Evolutionary conservation across 2,113 vertebrate genomes (phyloP), one percentile per base, ranked within the genome.

Genomic region (Thryonomys swinderianus): DNA sequence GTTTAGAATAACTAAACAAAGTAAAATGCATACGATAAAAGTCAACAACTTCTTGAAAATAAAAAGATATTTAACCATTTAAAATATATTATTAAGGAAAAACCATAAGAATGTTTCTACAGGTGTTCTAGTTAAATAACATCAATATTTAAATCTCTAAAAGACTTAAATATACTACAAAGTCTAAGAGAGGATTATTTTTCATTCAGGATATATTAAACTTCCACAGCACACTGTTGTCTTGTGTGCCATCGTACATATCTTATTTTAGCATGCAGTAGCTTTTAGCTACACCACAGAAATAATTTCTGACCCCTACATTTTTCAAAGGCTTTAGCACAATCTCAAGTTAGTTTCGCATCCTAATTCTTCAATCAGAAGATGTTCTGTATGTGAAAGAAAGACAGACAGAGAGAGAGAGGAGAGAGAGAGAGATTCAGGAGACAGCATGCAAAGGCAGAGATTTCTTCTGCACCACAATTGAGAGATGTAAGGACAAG

Each of bases 261-360:
- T 62, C 78, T 79, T 27, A 57, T 53, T 90, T 5, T 74, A n/a
- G 48, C 18, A 14, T 25, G 42, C 40, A 74, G 2, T 64, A 69
- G 25, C 40, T 89, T 89, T 18, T 21, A 73, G 71, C 4, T 7
- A 61, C 12, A 73, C 34, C n/a, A 42, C 55, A 57, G 20, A 85
- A 80, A 23, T 85, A 3, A 48, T 48, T 85, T 5, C 16, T 51
- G 20, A 64, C 59, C 7, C 5, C 51, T 59, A 42, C 69, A 32
- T 61, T 94, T 92, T 42, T 25, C 23, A 40, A 78, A 88, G 67
- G 21, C 23, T 81, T 81, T 94, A 89, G 20, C 67, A 11, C 85
- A 85, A 12, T 37, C 13, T 66, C 86, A 53, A 64, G 30, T 85
- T 83, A 78, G 9, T 91, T 88, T 57, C 25, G 59, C 18, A 74